Evolutionary conservation across 2,888 invertebrate species (phyloP), one percentile per base, ranked within the genome.

Genomic region (Alloscopus bannaensis): DNA sequence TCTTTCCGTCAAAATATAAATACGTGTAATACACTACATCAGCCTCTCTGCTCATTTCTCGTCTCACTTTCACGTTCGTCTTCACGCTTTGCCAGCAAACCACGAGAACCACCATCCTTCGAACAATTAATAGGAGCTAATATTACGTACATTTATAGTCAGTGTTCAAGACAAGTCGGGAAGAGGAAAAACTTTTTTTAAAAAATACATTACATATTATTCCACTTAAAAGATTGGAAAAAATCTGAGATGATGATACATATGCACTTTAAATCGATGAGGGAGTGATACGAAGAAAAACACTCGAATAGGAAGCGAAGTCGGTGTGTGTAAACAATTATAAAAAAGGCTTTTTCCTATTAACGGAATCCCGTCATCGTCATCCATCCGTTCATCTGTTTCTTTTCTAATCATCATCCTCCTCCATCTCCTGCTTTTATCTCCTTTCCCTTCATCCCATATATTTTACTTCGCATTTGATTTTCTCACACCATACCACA

Each of bases 321-420:
- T 29, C 40, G 18, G 59, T 59, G 71, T 18, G 71, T 66, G 71
- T 65, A 71, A 82, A 84, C 75, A 80, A 82, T 80, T 81, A 78
- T 62, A 82, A 60, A 77, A 78, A 80, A 71, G 73, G 66, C 68
- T 45, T 60, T 52, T 50, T 59, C 40, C 42, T 36, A 59, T 60
- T 84, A 85, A 85, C 83, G 83, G 82, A 80, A 83, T 71, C 75
- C 62, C 60, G 22, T 64, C 78, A 80, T 79, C 71, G 81, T 65
- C 60, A 22, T 57, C 69, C 69, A 71, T 80, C 77, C 73, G 59
- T 57, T 60, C 72, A 57, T 70, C 77, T 77, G 29, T 60, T 60
- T 50, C 66, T 66, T 2, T 36, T 16, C 11, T 59, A 42, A 65
- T 29, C 55, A 47, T n/a, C 29, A 66, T 47, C 59, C 29, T 66